Evolutionary conservation across 1,140 invertebrate species (phyloP).

Genomic region (Bombus picipes): DNA sequence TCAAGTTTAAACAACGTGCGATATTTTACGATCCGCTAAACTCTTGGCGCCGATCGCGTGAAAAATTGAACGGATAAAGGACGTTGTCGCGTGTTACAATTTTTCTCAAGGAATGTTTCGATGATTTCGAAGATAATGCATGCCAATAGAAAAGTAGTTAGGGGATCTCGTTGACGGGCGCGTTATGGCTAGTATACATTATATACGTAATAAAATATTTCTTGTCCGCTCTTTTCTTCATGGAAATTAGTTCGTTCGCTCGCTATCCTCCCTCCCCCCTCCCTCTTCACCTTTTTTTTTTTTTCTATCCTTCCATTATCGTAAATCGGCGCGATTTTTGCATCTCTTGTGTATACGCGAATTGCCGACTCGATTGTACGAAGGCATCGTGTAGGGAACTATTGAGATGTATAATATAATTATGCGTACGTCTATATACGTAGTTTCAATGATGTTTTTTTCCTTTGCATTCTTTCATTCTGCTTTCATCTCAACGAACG

Average conservation of each 20-base stretch:
- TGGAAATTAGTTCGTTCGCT: constrained; percentile 18
- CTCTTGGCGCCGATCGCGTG: background rate
- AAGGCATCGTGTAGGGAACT: constrained; percentile 67
- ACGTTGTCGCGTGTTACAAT: background rate
- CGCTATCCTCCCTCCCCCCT: constrained; percentile 26
- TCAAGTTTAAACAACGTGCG: background rate
- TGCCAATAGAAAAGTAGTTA: background rate
- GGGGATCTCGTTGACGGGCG: constrained; percentile 16
- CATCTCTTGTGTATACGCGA: constrained; percentile 31
- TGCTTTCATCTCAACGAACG: constrained; percentile 56
- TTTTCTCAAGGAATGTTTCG: background rate
- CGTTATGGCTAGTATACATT: constrained; percentile 11
- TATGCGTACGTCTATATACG: constrained; percentile 51
- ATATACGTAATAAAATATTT: constrained; percentile 52
- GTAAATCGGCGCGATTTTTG: constrained; percentile 26
- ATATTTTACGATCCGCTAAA: background rate
- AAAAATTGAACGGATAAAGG: background rate
- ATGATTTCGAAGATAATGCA: background rate
- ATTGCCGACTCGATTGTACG: constrained; percentile 70
- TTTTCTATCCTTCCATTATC: background rate
- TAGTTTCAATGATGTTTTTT: constrained; percentile 40
- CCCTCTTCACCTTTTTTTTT: background rate
- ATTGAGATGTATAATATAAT: constrained; percentile 47
- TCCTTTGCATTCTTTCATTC: too few species aligned
- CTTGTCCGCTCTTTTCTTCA: constrained; percentile 6